Conservation (phyloP, 2,113 vertebrate genomes). For the Malaclemys terrapin region DNA sequence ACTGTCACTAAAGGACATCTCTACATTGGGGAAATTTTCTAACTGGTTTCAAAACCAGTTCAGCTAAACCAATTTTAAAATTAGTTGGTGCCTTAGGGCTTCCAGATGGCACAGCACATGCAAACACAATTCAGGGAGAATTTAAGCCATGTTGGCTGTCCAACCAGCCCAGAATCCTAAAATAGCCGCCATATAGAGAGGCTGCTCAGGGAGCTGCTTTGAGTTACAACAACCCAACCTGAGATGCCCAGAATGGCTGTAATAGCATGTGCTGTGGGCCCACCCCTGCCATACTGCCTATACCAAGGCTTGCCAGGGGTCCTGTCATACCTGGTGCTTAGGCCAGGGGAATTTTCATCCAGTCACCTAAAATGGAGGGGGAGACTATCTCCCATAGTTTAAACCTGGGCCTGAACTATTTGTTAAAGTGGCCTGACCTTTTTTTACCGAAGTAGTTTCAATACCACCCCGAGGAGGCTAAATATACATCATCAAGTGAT, state of each 20-base stretch:
- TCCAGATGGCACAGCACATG: accelerated
- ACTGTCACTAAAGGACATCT: not conserved
- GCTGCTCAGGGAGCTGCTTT: not conserved
- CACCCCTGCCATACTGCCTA: not conserved
- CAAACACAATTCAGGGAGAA: not conserved
- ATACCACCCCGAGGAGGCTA: slow-evolving; percentile 29
- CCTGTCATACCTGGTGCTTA: not conserved
- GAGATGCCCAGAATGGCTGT: not conserved
- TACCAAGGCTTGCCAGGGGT: not conserved
- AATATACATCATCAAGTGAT: not conserved
- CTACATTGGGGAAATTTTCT: not conserved
- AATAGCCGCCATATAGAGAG: not conserved
- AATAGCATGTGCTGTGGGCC: not conserved
- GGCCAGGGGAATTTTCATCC: not conserved
- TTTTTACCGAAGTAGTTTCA: slow-evolving; percentile 37
- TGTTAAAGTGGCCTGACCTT: not conserved
- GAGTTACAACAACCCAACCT: not conserved
- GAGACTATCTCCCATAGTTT: not conserved
- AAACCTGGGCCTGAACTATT: not conserved
- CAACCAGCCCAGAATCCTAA: not conserved
- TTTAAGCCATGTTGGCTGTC: not conserved
- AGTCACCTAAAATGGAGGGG: not conserved
- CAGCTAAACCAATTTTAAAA: not conserved
- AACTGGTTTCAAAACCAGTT: not conserved
- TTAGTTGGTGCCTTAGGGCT: not conserved